phyloP scores from a whole-genome alignment of 1,140 invertebrate species.

The Eufriesea mexicana region DNA sequence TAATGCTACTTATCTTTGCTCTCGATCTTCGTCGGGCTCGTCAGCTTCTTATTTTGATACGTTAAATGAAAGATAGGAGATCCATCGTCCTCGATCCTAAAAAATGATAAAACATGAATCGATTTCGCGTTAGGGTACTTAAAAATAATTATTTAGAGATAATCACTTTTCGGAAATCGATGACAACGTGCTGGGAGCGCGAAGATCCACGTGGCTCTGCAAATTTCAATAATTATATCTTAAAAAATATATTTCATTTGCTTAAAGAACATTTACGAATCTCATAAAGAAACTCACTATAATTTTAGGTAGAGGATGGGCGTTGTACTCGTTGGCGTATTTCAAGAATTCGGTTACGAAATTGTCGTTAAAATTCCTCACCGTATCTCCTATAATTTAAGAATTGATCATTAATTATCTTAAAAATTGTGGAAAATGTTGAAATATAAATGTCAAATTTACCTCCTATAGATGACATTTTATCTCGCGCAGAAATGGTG shows the following conservation, averaged over 20 bases:
- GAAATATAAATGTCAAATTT: not conserved
- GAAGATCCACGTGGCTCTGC: not conserved
- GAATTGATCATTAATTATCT: too few relatives aligned
- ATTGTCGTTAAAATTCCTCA: constrained; percentile 35
- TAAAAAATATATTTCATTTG: not conserved
- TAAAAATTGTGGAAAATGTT: not conserved
- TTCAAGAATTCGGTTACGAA: constrained; percentile 58
- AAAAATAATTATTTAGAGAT: not conserved
- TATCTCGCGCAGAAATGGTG: constrained; percentile 18
- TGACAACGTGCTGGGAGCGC: not conserved
- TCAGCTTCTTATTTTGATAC: not conserved
- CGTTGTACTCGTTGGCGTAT: constrained; percentile 40
- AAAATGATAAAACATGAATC: too few relatives aligned
- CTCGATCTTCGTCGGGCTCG: not conserved
- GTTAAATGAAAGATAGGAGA: constrained; percentile 2
- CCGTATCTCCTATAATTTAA: constrained; percentile 1
- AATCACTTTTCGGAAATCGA: not conserved
- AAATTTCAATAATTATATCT: not conserved
- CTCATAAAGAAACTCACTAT: constrained; percentile 6
- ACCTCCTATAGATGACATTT: constrained; percentile 16
- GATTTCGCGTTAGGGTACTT: not conserved
- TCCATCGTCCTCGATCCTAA: not conserved
- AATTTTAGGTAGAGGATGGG: constrained; percentile 43
- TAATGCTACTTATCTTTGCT: constrained; percentile 37
- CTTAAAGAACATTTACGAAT: not conserved